These are phyloP conservation scores for Philereme transversata DNA, from an alignment of 2,888 invertebrate species.

Conservation along the genomic window DNA sequence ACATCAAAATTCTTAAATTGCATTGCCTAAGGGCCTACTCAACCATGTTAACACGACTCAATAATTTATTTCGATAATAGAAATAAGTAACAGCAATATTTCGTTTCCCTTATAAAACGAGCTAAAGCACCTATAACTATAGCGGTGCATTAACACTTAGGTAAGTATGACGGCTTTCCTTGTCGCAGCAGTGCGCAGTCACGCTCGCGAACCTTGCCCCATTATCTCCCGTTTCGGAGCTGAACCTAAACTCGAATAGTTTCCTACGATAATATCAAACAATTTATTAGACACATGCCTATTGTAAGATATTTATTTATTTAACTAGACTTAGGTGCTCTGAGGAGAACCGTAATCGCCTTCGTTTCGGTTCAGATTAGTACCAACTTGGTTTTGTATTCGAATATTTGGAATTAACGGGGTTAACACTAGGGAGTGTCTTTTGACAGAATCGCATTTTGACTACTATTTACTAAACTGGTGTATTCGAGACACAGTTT, in stretches of 20 bases:
- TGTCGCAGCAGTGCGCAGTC: conserved; percentile 56
- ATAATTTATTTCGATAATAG: neutral
- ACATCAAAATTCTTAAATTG: neutral
- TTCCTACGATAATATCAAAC: conserved; percentile 35
- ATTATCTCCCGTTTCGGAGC: conserved; percentile 70
- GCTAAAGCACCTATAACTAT: conserved; percentile 21
- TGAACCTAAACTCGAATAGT: conserved; percentile 25
- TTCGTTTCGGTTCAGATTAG: neutral
- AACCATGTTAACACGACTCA: neutral
- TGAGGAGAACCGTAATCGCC: neutral
- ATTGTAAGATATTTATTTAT: neutral
- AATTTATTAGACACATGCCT: conserved; percentile 9
- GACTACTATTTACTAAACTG: too few relatives aligned
- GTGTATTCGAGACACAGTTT: too few relatives aligned
- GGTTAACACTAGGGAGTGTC: too few relatives aligned
- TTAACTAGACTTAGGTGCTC: neutral
- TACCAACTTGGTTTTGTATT: too few relatives aligned
- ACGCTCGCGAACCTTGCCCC: conserved; percentile 55
- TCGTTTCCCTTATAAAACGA: conserved; percentile 27
- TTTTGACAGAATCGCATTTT: too few relatives aligned
- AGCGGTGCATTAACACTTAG: conserved; percentile 47
- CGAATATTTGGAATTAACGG: too few relatives aligned
- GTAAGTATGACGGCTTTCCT: conserved; percentile 49
- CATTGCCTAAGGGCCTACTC: neutral
- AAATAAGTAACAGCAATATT: neutral